phyloP scores from a whole-genome alignment of 2,113 vertebrate species.

The Serinus canaria region DNA sequence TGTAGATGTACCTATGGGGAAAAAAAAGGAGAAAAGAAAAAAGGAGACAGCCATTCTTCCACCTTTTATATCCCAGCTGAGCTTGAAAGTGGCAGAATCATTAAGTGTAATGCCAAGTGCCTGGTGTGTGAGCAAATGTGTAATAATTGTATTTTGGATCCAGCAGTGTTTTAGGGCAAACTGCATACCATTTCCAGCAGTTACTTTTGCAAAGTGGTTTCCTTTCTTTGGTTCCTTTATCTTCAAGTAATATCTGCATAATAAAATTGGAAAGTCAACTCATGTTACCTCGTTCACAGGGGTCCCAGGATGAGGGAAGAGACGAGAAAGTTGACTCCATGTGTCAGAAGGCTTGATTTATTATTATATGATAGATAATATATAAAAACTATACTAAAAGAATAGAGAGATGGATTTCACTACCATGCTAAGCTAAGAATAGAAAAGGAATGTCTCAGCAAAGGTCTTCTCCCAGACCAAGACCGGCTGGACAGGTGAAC shows the following conservation, averaged over 20 bases:
- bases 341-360: too few relatives aligned
- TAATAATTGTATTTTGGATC: not conserved
- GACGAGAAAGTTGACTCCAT: too few relatives aligned
- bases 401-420: too few relatives aligned
- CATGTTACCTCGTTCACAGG: too few relatives aligned
- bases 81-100: not conserved
- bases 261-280: not conserved
- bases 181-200: constrained; percentile 3
- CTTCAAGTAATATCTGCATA: not conserved
- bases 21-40: not conserved
- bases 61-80: not conserved
- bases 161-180: constrained; percentile 10
- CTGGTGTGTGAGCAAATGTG: not conserved
- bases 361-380: too few relatives aligned
- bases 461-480: too few relatives aligned
- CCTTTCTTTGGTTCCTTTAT: not conserved
- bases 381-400: too few relatives aligned
- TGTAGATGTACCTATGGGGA: not conserved
- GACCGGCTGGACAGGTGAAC: too few relatives aligned
- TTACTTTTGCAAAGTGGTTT: not conserved
- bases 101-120: not conserved
- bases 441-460: too few relatives aligned
- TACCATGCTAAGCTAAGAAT: too few relatives aligned
- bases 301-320: too few relatives aligned
- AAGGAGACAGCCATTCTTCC: not conserved